phyloP scores from a whole-genome alignment of 2,113 vertebrate species.

The Antennarius striatus region DNA sequence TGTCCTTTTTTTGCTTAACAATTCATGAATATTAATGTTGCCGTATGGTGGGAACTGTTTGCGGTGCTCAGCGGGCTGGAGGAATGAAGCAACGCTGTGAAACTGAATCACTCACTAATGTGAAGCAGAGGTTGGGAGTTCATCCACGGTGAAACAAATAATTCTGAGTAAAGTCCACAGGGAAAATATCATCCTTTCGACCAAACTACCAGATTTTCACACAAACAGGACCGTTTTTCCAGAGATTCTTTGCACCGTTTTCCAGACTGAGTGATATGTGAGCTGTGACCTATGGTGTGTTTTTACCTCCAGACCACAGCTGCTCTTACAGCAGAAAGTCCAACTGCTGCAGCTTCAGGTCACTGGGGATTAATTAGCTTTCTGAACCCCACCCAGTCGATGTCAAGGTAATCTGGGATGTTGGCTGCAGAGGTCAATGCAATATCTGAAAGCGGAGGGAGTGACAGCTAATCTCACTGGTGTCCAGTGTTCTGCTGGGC shows the following conservation, averaged over 20 bases:
- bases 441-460: slow-evolving; percentile 72
- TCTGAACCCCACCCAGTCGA: slow-evolving; percentile 74
- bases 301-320: slow-evolving; percentile 56
- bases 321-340: slow-evolving; percentile 67
- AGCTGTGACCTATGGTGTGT: slow-evolving; percentile 53
- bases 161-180: not conserved
- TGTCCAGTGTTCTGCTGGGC: slow-evolving; percentile 44
- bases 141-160: slow-evolving; percentile 10
- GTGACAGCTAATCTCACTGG: slow-evolving; percentile 49
- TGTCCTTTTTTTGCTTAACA: slow-evolving; percentile 45
- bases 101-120: slow-evolving; percentile 34
- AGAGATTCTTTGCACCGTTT: slow-evolving; percentile 22
- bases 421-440: slow-evolving; percentile 74
- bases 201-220: not conserved
- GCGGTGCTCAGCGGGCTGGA: slow-evolving; percentile 50
- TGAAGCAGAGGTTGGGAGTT: slow-evolving; percentile 42
- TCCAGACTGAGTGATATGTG: slow-evolving; percentile 28
- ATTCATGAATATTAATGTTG: slow-evolving; percentile 68
- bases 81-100: slow-evolving; percentile 38
- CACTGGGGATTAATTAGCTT: slow-evolving; percentile 84
- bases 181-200: not conserved
- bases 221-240: slow-evolving; percentile 30
- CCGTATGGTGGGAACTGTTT: slow-evolving; percentile 50
- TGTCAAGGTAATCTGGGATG: slow-evolving; percentile 81
- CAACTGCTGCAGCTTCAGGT: slow-evolving; percentile 65